phyloP scores from a whole-genome alignment of 2,888 invertebrate genomes.

The Apamea epomidion region DNA sequence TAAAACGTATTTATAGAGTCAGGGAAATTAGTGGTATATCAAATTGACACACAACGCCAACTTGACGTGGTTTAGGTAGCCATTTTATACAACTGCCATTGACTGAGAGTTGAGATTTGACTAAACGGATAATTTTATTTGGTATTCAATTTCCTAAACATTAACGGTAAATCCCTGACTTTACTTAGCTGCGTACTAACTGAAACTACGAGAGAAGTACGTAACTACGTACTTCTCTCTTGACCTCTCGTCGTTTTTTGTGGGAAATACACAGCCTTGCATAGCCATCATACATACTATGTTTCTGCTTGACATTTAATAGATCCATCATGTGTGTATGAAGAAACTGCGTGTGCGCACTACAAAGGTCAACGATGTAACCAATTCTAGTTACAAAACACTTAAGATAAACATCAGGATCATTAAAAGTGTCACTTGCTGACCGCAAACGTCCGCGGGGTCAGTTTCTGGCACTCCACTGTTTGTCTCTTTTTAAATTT shows the following conservation, averaged over 20 bases:
- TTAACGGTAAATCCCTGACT: neutral
- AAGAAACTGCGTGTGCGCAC: slow-evolving; percentile 54
- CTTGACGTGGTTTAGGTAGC: neutral
- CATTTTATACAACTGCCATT: neutral
- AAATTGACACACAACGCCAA: neutral
- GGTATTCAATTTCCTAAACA: neutral
- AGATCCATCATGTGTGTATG: slow-evolving; percentile 55
- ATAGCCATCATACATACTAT: slow-evolving; percentile 12
- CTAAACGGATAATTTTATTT: neutral
- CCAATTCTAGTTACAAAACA: slow-evolving; percentile 54
- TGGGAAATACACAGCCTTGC: neutral
- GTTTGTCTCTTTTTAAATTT: neutral
- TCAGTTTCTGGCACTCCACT: neutral
- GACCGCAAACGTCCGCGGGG: neutral
- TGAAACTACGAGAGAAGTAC: too few species aligned
- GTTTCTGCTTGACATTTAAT: slow-evolving; percentile 44
- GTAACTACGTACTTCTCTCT: neutral
- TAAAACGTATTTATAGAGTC: neutral
- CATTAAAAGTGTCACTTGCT: slow-evolving; percentile 11
- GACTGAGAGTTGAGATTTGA: neutral
- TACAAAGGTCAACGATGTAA: slow-evolving; percentile 65
- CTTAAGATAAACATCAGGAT: slow-evolving; percentile 31
- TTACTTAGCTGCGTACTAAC: neutral
- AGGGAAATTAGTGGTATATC: neutral
- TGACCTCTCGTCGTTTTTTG: slow-evolving; percentile 10